Percentiles rank a stretch among this genome's conserved stretches.
Evolutionary conservation across 2,888 invertebrate genomes (phyloP).

Genomic region (Adelphocoris suturalis): DNA sequence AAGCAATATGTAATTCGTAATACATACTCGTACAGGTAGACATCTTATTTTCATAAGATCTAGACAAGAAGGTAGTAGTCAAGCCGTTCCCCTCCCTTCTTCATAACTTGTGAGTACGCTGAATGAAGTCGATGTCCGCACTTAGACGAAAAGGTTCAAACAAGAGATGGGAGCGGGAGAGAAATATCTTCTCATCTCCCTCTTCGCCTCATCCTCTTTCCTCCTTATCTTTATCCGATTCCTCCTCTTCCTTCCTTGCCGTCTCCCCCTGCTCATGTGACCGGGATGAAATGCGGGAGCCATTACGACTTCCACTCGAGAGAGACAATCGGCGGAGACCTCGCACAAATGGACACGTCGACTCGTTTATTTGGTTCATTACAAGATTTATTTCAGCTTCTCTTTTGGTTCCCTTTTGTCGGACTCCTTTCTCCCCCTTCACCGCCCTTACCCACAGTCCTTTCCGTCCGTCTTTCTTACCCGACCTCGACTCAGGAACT

Average conservation of each 20-base stretch:
- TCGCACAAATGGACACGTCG: conserved; percentile 64
- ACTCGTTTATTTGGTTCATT: conserved; percentile 69
- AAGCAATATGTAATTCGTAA: too few species aligned
- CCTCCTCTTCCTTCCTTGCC: conserved; percentile 12
- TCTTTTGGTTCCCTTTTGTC: conserved; percentile 64
- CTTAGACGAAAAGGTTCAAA: background rate
- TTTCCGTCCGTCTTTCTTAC: background rate
- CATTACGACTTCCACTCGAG: conserved; percentile 51
- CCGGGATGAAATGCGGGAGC: conserved; percentile 68
- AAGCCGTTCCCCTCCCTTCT: background rate
- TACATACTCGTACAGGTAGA: too few species aligned
- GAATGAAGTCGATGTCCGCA: background rate
- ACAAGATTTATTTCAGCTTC: conserved; percentile 69
- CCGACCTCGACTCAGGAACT: conserved; percentile 1
- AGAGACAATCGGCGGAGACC: conserved; percentile 52
- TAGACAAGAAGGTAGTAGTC: too few species aligned
- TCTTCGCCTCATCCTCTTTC: conserved; percentile 30
- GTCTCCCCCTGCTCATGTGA: conserved; percentile 11
- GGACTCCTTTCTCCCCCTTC: background rate
- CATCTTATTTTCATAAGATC: too few species aligned
- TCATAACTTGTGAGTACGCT: background rate
- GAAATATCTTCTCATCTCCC: conserved; percentile 16
- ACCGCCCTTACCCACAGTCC: background rate
- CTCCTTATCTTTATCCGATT: conserved; percentile 51
- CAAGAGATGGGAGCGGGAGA: background rate